Percentiles rank a stretch among this genome's conserved stretches.
Conservation (phyloP, 1,140 invertebrate species). For the Brachionus plicatilis region DNA sequence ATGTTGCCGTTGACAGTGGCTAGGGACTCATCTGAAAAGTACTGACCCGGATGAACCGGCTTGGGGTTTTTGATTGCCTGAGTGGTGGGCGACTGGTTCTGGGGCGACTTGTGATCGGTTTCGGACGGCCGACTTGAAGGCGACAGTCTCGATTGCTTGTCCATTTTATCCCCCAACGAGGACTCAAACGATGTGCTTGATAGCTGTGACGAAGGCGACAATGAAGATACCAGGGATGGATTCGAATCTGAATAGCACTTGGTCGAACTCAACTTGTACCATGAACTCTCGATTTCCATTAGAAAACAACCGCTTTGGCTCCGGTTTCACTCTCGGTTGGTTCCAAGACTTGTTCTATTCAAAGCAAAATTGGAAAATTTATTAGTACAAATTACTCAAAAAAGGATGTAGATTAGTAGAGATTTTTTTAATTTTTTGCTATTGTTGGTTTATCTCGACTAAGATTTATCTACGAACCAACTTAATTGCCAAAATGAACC, state of each 20-base stretch:
- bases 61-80: background rate
- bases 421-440: no score
- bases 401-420: background rate
- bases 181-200: background rate
- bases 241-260: constrained; percentile 13
- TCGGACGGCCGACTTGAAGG: background rate
- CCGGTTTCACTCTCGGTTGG: background rate
- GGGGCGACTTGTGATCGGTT: background rate
- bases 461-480: constrained; percentile 3
- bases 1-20: background rate
- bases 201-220: constrained; percentile 7
- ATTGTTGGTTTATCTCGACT: background rate
- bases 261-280: constrained; percentile 4
- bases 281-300: constrained; percentile 36
- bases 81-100: background rate
- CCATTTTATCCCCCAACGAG: constrained; percentile 6
- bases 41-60: background rate
- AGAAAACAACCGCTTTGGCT: background rate
- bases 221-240: background rate
- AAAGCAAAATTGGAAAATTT: background rate
- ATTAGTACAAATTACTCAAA: background rate
- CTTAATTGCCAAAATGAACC: background rate
- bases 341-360: background rate
- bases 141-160: background rate
- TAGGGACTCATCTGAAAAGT: background rate